phyloP scores from a whole-genome alignment of 1,140 invertebrate species.

The Vanessa tameamea region DNA sequence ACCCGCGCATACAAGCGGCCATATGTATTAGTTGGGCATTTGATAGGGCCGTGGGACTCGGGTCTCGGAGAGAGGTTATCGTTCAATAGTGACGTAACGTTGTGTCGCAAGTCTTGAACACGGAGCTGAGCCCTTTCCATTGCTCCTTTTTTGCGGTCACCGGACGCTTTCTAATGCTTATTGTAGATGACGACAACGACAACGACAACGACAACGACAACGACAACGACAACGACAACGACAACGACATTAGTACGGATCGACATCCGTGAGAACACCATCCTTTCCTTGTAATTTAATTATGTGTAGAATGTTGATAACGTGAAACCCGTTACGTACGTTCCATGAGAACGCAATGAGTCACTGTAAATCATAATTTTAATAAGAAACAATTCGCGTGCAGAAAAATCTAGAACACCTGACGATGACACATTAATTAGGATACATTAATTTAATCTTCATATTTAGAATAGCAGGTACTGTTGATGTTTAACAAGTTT shows the following conservation, averaged over 20 bases:
- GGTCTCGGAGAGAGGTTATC: constrained; percentile 47
- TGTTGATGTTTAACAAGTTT: not conserved
- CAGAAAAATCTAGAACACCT: constrained; percentile 22
- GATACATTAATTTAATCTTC: too few relatives aligned
- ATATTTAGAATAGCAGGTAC: not conserved
- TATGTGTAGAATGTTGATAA: constrained; percentile 47
- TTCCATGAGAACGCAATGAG: constrained; percentile 34
- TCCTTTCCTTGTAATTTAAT: constrained; percentile 48
- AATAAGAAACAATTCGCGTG: constrained; percentile 17
- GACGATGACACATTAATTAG: constrained; percentile 21
- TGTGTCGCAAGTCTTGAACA: constrained; percentile 60
- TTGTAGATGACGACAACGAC: constrained; percentile 64
- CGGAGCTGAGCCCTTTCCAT: constrained; percentile 62
- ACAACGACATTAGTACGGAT: constrained; percentile 51
- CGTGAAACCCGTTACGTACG: constrained; percentile 42
- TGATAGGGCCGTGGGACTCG: constrained; percentile 45
- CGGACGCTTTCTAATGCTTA: constrained; percentile 75
- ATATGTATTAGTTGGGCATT: constrained; percentile 33
- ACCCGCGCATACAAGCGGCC: constrained; percentile 18
- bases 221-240: constrained; percentile 48
- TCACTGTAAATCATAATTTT: constrained; percentile 32
- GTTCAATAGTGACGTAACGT: constrained; percentile 70
- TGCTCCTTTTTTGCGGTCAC: constrained; percentile 75
- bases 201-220: constrained; percentile 46
- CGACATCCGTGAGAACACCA: constrained; percentile 71